Evolutionary conservation across 2,888 invertebrate species (phyloP).

Genomic region (Lysandra coridon): DNA sequence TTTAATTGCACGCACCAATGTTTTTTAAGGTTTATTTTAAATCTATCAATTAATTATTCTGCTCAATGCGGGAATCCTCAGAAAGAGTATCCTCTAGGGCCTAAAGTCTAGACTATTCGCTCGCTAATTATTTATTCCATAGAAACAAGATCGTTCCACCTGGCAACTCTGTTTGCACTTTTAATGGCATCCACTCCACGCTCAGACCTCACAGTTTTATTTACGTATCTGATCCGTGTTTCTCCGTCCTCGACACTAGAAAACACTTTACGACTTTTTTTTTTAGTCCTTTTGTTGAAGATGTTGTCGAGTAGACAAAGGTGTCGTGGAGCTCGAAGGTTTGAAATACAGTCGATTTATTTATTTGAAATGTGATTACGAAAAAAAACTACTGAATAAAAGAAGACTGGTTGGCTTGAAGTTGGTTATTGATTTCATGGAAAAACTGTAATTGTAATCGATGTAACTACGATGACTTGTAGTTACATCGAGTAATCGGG

Average conservation of each 20-base stretch:
- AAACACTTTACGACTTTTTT: neutral
- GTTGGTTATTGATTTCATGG: no score
- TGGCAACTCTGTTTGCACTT: conserved; percentile 37
- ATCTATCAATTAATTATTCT: no score
- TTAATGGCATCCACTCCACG: conserved; percentile 33
- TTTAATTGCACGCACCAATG: no score
- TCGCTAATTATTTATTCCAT: neutral
- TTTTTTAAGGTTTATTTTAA: no score
- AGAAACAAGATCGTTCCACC: neutral
- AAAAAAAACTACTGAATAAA: neutral
- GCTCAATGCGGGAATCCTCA: no score
- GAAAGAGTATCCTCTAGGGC: no score
- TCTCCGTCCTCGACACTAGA: neutral
- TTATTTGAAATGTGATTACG: neutral
- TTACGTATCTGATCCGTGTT: conserved; percentile 23
- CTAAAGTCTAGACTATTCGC: neutral
- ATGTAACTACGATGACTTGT: no score
- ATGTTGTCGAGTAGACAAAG: neutral
- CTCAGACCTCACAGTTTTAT: neutral
- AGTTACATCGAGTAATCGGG: no score
- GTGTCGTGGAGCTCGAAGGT: neutral
- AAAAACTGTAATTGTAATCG: no score
- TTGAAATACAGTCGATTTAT: neutral
- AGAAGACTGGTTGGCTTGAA: no score
- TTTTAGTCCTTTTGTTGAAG: neutral